A percentile compares a stretch with the other conserved stretches of the same genome.
Evolutionary conservation across 2,888 invertebrate species (phyloP).

Genomic region (Archips crataeganus): DNA sequence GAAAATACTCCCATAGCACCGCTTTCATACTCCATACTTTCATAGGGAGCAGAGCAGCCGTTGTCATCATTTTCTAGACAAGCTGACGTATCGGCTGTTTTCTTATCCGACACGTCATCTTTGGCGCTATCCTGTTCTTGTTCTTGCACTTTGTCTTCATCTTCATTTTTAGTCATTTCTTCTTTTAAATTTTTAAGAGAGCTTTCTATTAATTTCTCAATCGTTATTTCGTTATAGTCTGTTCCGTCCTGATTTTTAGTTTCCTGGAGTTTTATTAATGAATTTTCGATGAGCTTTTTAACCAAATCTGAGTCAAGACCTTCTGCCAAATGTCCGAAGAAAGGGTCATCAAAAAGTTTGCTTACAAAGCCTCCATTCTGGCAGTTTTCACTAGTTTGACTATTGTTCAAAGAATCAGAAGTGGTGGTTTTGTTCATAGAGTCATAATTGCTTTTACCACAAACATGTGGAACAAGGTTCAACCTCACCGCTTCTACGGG

Average conservation of each 20-base stretch:
- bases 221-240: constrained; percentile 74
- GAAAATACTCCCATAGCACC: constrained; percentile 83
- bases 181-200: constrained; percentile 76
- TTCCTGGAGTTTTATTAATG: constrained; percentile 86
- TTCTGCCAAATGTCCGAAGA: constrained; percentile 87
- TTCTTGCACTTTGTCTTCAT: constrained; percentile 53
- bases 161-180: constrained; percentile 59
- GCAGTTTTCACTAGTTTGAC: constrained; percentile 51
- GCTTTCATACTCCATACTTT: constrained; percentile 90
- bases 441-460: constrained; percentile 86
- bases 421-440: constrained; percentile 47
- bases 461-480: constrained; percentile 91
- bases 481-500: constrained; percentile 92
- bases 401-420: constrained; percentile 31
- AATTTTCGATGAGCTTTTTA: constrained; percentile 88
- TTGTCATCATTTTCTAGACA: constrained; percentile 79
- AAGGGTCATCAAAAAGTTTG: constrained; percentile 88
- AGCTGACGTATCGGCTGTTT: constrained; percentile 57
- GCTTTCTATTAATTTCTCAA: constrained; percentile 83
- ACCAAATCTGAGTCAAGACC: constrained; percentile 87
- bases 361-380: constrained; percentile 82
- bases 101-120: constrained; percentile 56
- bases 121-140: constrained; percentile 59
- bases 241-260: constrained; percentile 77
- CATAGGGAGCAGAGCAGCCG: constrained; percentile 90